These are phyloP conservation scores for Holacanthus passer DNA, from an alignment of 2,113 vertebrate species.

Conservation along the genomic window DNA sequence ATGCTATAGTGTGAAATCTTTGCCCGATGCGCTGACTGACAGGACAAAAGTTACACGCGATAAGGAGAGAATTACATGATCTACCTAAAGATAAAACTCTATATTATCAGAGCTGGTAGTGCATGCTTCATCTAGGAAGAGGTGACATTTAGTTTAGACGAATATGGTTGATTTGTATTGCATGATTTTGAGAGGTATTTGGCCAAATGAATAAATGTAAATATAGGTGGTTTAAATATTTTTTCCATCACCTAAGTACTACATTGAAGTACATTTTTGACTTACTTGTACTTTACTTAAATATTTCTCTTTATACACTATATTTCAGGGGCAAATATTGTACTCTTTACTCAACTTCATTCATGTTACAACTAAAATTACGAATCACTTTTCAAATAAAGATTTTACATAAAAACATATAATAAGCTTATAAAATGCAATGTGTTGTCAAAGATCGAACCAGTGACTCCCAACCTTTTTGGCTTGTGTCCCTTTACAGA, in stretches of 20 bases:
- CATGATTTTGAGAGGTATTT: not conserved
- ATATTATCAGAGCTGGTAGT: not conserved
- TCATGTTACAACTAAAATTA: not conserved
- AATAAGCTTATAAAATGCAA: not conserved
- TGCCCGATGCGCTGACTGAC: slow-evolving; percentile 4
- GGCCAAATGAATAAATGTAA: not conserved
- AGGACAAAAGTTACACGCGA: not conserved
- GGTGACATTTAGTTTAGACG: not conserved
- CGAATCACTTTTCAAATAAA: not conserved
- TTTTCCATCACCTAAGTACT: no score
- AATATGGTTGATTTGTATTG: not conserved
- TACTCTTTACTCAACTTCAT: no score
- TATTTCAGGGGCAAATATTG: not conserved
- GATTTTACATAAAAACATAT: not conserved
- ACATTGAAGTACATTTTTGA: not conserved
- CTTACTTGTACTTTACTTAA: not conserved
- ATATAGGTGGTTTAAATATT: not conserved
- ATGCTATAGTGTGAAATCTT: fast-evolving
- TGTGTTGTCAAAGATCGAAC: not conserved
- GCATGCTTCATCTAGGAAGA: not conserved
- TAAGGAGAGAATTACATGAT: not conserved
- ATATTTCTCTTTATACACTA: not conserved
- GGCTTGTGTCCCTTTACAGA: not conserved
- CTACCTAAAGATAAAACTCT: no score
- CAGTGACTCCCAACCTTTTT: not conserved